phyloP scores from a whole-genome alignment of 2,797 vertebrate genomes.

The Tangara arthus region DNA sequence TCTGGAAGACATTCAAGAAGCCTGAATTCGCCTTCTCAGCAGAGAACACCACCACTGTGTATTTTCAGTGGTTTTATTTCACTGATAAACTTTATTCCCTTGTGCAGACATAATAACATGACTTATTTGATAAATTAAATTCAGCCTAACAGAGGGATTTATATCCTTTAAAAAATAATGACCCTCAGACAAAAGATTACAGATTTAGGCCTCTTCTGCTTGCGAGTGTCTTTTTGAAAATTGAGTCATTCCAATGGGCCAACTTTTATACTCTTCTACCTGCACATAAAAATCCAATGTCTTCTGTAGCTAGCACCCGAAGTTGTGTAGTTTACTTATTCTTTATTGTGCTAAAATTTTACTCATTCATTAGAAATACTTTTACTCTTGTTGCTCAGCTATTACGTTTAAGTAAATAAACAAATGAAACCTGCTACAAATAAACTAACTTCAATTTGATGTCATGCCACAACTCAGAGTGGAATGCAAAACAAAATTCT shows the following conservation, averaged over 20 bases:
- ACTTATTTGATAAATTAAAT: neutral
- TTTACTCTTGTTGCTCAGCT: neutral
- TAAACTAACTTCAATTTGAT: constrained; percentile 32
- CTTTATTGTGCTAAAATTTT: neutral
- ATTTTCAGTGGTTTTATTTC: neutral
- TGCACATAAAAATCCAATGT: neutral
- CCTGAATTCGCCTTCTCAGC: constrained; percentile 41
- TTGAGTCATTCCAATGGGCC: neutral
- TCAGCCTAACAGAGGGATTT: neutral
- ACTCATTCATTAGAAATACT: neutral
- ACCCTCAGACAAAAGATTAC: neutral
- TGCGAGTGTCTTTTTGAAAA: neutral
- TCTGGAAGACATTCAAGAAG: constrained; percentile 59
- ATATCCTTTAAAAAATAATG: neutral
- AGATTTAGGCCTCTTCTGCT: neutral
- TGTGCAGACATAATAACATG: neutral
- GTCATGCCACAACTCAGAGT: neutral
- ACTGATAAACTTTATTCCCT: constrained; percentile 15
- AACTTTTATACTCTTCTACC: neutral
- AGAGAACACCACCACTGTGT: constrained; percentile 27
- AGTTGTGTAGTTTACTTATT: neutral
- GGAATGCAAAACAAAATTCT: neutral
- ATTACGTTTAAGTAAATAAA: neutral
- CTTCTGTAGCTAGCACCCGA: neutral
- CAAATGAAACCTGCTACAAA: constrained; percentile 27